Evolutionary conservation across 2,888 invertebrate species (phyloP), one percentile per base, ranked within the genome.

Genomic region (Nysson spinosus): DNA sequence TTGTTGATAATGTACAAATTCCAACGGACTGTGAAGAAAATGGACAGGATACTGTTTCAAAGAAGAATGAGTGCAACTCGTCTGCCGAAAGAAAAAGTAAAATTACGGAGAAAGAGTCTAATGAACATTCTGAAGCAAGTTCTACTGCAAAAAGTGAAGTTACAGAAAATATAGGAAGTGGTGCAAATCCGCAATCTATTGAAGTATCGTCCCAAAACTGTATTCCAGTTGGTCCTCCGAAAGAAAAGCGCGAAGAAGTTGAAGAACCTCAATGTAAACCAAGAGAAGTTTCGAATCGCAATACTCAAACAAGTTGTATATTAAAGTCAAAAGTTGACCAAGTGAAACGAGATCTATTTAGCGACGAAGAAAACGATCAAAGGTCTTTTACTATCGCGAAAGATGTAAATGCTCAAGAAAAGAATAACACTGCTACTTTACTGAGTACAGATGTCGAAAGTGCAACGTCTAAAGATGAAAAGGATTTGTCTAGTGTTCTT

Each of bases 311-410:
- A 6, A 75, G 57, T 12, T 52, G 19, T 7, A 49, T 61, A 37
- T 49, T 68, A 0, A 82, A 80, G 20, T 55, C 78, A 0, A 86
- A 85, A 28, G 81, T 85, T 0, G 85, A 85, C 54, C 77, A 79
- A 44, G 79, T 86, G 0, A 87, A 85, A 26, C 75, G 86, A 3
- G 86, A 86, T 60, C 63, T 87, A 9, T 87, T 87, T 17, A 84
- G 81, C 40, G 84, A 84, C 24, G 85, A 86, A 2, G 85, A 85
- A 5, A 82, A 70, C 37, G 76, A 79, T 3, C 67, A 78, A 4
- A 77, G 62, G 51, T 54, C 51, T 5, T 47, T 50, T 7, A 72
- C n/a, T 16, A 14, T 1, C 6, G 22, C 9, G 3, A 28, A 52
- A 2, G 17, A 24, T 16, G 7, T 4, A 24, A 43, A 69, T 19